Evolutionary conservation across 1,140 invertebrate genomes (phyloP).

Genomic region (Eupeodes corollae): DNA sequence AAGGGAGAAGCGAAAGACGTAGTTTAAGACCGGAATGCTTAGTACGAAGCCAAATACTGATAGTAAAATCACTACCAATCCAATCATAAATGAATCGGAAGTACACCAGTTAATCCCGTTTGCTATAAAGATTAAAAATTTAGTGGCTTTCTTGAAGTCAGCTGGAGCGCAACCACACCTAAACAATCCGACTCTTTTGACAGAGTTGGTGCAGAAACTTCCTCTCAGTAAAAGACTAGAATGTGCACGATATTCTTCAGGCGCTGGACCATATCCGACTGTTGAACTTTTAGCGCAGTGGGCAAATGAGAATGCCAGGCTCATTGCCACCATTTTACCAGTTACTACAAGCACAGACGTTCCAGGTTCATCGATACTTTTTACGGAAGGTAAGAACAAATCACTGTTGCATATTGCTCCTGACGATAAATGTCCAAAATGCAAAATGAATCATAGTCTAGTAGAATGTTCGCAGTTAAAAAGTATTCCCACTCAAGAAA

Average conservation of each 20-base stretch:
- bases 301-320: neutral
- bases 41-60: conserved; percentile 1
- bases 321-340: neutral
- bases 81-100: conserved; percentile 2
- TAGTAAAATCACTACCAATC: neutral
- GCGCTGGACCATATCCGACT: conserved; percentile 3
- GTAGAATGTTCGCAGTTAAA: neutral
- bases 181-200: conserved; percentile 3
- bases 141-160: conserved; percentile 2
- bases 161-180: conserved; percentile 1
- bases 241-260: conserved; percentile 1
- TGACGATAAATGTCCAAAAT: neutral
- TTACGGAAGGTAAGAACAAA: too few species aligned
- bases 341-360: neutral
- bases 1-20: conserved; percentile 1
- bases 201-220: conserved; percentile 1
- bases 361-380: neutral
- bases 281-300: neutral
- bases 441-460: neutral
- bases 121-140: neutral
- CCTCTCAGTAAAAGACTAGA: conserved; percentile 4
- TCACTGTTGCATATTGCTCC: too few species aligned
- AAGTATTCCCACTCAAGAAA: neutral
- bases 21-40: conserved; percentile 3
- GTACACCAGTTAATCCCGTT: conserved; percentile 3